Conservation (phyloP, 2,888 invertebrate genomes). For the Camponotus fellah region DNA sequence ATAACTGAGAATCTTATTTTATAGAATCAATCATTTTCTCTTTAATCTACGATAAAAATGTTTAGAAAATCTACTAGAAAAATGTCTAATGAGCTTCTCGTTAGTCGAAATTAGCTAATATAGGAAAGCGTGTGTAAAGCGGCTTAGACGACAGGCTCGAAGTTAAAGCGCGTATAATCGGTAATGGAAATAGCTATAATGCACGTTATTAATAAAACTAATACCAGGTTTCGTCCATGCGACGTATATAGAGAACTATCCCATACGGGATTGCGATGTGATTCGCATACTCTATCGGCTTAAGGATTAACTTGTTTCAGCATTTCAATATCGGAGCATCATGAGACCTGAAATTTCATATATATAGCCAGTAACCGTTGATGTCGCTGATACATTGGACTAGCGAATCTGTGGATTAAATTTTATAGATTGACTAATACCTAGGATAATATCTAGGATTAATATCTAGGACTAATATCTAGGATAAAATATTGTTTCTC, state of each 20-base stretch:
- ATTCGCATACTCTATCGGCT: constrained; percentile 51
- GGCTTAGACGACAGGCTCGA: constrained; percentile 30
- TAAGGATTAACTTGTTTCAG: constrained; percentile 54
- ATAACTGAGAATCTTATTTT: neutral
- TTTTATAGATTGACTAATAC: constrained; percentile 2
- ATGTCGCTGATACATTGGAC: constrained; percentile 41
- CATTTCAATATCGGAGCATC: constrained; percentile 37
- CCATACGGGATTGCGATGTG: constrained; percentile 45
- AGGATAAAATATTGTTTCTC: constrained; percentile 45
- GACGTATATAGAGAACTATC: constrained; percentile 32
- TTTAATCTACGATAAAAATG: neutral
- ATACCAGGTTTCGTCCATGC: constrained; percentile 34
- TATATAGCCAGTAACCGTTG: constrained; percentile 43
- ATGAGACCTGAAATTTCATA: constrained; percentile 50
- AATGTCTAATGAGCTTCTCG: constrained; percentile 19
- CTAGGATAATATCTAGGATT: constrained; percentile 37
- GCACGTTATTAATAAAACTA: constrained; percentile 53
- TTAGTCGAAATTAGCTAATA: constrained; percentile 22
- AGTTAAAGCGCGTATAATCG: constrained; percentile 54
- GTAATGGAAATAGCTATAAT: constrained; percentile 55
- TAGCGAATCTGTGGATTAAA: constrained; percentile 37
- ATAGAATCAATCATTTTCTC: neutral
- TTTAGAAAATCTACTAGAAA: neutral
- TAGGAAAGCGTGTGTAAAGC: constrained; percentile 30
- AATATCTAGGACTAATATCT: constrained; percentile 45